Evolutionary conservation across 2,113 vertebrate species (phyloP), one percentile per base, ranked within the genome.

Genomic region (Conger conger): DNA sequence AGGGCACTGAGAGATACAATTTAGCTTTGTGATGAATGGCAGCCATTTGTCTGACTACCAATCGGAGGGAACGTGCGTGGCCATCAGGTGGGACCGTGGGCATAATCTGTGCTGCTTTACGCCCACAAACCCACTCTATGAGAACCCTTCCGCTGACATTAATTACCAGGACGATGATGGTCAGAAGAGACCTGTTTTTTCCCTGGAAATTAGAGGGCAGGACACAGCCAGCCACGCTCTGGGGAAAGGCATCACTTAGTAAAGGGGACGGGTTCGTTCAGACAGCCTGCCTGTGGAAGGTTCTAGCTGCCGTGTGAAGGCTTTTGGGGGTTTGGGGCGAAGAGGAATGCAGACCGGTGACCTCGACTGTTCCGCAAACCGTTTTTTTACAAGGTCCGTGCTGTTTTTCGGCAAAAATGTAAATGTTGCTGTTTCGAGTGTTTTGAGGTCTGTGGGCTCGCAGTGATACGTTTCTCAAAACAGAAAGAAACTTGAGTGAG

Each of bases 121-220:
- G 3, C 60, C 60, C 60, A 20, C 9, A n/a, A 20, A 57, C 18
- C 79, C 17, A 5, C 4, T 40, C 79, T 36, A 40, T 18, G 11
- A 7, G 27, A 18, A 3, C 53, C 82, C 85, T 54, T 40, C 90
- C 86, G 89, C 86, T 87, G 87, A 91, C 85, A 86, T 84, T 87
- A 84, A 90, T 89, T 86, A 90, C 90, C 90, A 80, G 83, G 86
- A 86, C 88, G 30, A 90, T 90, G 89, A 87, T 90, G 82, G 83
- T 85, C 88, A 87, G 87, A 85, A 89, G 27, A 38, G 79, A 80
- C 42, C 45, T 8, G 3, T 83, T 76, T n/a, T n/a, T n/a, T n/a
- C n/a, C n/a, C n/a, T n/a, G 92, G 91, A 93, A 90, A 38, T 91
- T 89, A 92, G 91, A 89, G 84, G 89, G 91, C 90, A 90, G 92